phyloP scores from a whole-genome alignment of 2,888 invertebrate genomes.

The Saturnia japonica region DNA sequence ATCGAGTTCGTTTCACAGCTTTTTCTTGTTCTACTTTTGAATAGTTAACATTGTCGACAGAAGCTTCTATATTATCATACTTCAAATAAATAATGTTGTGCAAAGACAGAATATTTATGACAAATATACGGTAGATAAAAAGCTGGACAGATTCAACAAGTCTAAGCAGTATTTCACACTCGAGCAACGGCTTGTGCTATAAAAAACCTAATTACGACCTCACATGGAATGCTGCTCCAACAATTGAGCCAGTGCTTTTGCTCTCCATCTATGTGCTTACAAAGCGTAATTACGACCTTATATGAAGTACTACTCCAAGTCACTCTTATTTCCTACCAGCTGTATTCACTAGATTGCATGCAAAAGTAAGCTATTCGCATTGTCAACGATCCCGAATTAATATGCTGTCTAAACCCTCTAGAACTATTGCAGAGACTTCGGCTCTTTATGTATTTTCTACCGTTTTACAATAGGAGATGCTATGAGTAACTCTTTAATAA shows the following conservation, averaged over 20 bases:
- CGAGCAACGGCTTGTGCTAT: too few species aligned
- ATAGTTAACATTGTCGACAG: constrained; percentile 21
- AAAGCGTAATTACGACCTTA: too few species aligned
- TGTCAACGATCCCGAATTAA: not conserved
- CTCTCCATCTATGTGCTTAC: too few species aligned
- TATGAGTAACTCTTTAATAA: not conserved
- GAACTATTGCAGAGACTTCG: not conserved
- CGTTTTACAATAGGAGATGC: not conserved
- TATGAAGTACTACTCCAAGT: too few species aligned
- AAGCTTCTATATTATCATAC: constrained; percentile 4
- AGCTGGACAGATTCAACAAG: not conserved
- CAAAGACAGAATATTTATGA: not conserved
- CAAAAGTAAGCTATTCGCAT: not conserved
- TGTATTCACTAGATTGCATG: not conserved
- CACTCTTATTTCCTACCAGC: too few species aligned
- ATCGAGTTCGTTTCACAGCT: constrained; percentile 24
- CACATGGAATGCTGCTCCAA: too few species aligned
- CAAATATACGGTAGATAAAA: not conserved
- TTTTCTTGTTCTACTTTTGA: constrained; percentile 35
- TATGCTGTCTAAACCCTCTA: not conserved
- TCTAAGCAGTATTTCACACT: too few species aligned
- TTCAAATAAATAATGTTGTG: not conserved
- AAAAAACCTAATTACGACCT: too few species aligned
- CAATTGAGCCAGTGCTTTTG: too few species aligned
- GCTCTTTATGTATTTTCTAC: not conserved